A percentile compares a stretch with the other conserved stretches of the same genome.
phyloP scores from a whole-genome alignment of 2,113 vertebrate species.

The Eclectus roratus region DNA sequence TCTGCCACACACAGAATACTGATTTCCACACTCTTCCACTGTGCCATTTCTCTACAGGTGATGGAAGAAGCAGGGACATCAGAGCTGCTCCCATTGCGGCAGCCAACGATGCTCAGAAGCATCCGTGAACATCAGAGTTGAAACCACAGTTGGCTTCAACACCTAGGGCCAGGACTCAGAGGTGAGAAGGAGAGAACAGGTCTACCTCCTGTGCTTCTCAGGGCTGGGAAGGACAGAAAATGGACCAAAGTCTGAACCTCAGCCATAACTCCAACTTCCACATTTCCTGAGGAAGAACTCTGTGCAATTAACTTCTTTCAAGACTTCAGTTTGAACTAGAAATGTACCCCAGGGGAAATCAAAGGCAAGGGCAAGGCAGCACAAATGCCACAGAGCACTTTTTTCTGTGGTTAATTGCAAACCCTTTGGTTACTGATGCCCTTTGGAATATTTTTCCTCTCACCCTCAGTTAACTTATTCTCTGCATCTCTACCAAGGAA shows the following conservation, averaged over 20 bases:
- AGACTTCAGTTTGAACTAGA: neutral
- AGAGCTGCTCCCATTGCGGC: neutral
- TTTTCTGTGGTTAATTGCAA: neutral
- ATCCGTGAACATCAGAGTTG: neutral
- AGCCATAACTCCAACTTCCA: neutral
- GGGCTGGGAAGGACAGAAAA: neutral
- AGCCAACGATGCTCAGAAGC: neutral
- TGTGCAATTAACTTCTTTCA: neutral
- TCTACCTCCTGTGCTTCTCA: neutral
- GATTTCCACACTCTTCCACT: neutral
- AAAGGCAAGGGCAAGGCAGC: neutral
- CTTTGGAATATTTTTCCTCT: neutral
- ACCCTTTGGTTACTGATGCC: neutral
- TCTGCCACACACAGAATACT: too few species aligned
- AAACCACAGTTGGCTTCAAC: accelerated
- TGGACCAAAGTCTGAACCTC: neutral
- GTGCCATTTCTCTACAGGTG: accelerated
- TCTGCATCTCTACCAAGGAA: neutral
- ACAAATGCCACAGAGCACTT: neutral
- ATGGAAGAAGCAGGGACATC: neutral
- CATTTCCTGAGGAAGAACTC: neutral
- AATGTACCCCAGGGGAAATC: neutral
- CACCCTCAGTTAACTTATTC: neutral
- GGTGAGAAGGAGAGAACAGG: neutral
- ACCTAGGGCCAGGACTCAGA: neutral